Conservation (phyloP, 1,140 invertebrate species). For the Drosophila seguyi region DNA sequence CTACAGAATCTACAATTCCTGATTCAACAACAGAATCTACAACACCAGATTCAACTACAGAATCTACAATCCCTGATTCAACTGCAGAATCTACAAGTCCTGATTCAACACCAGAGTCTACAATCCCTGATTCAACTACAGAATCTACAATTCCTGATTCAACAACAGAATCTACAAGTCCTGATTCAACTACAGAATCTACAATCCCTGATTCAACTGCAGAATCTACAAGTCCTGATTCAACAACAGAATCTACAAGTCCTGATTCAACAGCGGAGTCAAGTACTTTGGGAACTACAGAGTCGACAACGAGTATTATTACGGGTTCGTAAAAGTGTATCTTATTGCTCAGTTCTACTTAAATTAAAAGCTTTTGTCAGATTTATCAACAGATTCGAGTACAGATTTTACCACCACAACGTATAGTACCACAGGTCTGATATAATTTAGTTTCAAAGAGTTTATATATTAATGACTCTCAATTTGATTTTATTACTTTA, state of each 20-base stretch:
- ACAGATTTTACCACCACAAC: slow-evolving; percentile 5
- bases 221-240: background rate
- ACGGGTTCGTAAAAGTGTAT: background rate
- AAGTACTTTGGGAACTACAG: background rate
- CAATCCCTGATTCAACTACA: background rate
- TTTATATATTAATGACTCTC: background rate
- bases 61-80: background rate
- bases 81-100: background rate
- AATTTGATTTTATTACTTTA: background rate
- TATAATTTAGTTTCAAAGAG: background rate
- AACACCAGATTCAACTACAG: background rate
- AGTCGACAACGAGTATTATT: background rate
- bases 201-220: background rate
- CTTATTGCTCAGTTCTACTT: background rate
- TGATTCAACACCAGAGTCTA: slow-evolving; percentile 3
- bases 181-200: background rate
- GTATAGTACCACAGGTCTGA: slow-evolving; percentile 6
- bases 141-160: slow-evolving; percentile 6
- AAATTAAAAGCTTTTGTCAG: background rate
- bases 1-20: background rate
- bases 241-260: background rate
- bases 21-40: background rate
- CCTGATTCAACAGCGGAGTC: background rate
- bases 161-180: background rate
- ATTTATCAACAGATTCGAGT: slow-evolving; percentile 13